Base-by-base conservation (phyloP, 2,888 invertebrate genomes). In the Tiliacea citrago region DNA sequence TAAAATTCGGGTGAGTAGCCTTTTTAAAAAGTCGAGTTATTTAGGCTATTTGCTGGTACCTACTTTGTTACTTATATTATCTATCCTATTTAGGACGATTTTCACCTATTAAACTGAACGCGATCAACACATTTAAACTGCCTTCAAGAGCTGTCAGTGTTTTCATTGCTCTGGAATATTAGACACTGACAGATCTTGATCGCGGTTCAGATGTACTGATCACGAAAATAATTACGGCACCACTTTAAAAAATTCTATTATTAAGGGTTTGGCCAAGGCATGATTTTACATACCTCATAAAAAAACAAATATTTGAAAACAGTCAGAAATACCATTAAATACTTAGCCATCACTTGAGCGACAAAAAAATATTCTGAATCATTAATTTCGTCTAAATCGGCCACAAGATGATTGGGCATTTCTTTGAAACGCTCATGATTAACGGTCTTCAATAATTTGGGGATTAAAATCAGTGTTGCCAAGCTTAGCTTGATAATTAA, bases 361-460 rank as follows among this genome's bases (percentile, higher is more conserved):
- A 47, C 24, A 47, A 61, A 68, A 53, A 61, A 55, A 55, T 12
- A 2, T 55, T 68, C 47, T 12, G 39, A 57, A 75, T 65, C 53
- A 81, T 84, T 81, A 81, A 84, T 84, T 73, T 81, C 0, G 70
- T 58, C 18, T 45, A n/a, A 42, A 63, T 47, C 47, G 55, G 70
- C 51, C 12, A 55, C 66, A 29, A 66, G 57, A 73, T 77, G 77
- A 83, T 70, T 39, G 67, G 39, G 77, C 73, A 21, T 24, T 75
- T 71, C 55, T 51, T 39, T 60, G 35, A 12, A 67, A 77, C 81
- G 29, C 74, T 62, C 51, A 42, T 81, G 83, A 83, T 83, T 75
- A 75, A 83, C 82, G 81, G 73, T 57, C 62, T 60, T 71, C 63
- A 21, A 78, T 62, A 72, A 60, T 77, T 61, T 18, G 13, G 1